Evolutionary conservation across 2,888 invertebrate species (phyloP).

Genomic region (Embidobia sp.): DNA sequence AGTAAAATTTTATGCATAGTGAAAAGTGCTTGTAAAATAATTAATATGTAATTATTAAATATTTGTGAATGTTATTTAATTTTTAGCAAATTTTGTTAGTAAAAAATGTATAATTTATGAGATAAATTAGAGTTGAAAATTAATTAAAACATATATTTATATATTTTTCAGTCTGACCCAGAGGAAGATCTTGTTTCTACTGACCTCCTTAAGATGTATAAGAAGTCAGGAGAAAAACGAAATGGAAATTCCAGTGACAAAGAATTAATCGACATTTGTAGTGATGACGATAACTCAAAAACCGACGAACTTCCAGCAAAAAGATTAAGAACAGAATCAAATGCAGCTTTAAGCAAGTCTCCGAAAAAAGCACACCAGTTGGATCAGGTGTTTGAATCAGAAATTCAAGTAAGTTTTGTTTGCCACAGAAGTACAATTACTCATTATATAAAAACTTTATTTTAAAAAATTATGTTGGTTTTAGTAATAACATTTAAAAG

Average conservation of each 20-base stretch:
- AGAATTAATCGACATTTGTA: conserved; percentile 91
- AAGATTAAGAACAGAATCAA: conserved; percentile 37
- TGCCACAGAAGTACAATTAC: too few relatives aligned
- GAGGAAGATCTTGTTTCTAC: conserved; percentile 78
- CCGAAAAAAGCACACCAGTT: conserved; percentile 24
- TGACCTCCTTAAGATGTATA: conserved; percentile 83
- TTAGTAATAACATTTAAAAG: not conserved
- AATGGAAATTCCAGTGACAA: conserved; percentile 84
- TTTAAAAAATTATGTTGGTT: too few relatives aligned
- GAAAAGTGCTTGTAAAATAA: too few relatives aligned
- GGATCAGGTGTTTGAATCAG: conserved; percentile 8
- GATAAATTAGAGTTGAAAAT: too few relatives aligned
- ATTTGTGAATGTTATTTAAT: too few relatives aligned
- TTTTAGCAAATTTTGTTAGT: too few relatives aligned
- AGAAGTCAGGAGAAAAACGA: conserved; percentile 73
- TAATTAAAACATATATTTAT: too few relatives aligned
- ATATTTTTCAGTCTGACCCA: conserved; percentile 72
- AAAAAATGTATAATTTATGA: too few relatives aligned
- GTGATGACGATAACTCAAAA: conserved; percentile 84
- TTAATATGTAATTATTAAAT: too few relatives aligned
- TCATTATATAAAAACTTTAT: too few relatives aligned
- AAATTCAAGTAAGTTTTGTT: conserved; percentile 36
- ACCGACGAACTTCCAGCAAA: conserved; percentile 57
- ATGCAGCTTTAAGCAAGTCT: conserved; percentile 28
- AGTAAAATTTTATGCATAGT: too few relatives aligned